Conservation (phyloP, 2,888 invertebrate species). For the Cosmia pyralina region DNA sequence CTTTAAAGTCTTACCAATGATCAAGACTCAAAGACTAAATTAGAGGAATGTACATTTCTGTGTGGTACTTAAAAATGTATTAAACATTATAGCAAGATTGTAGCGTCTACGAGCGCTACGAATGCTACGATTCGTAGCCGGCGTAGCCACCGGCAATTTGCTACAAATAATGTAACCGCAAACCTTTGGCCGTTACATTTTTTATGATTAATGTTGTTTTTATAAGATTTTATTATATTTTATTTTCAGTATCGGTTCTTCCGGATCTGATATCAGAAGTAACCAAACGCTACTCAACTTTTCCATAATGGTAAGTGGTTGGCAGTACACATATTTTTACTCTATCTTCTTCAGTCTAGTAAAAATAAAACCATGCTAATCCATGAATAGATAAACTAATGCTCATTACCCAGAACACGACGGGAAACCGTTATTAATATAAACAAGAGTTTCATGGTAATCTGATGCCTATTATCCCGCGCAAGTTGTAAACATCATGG, state of each 20-base stretch:
- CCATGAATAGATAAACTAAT: slow-evolving; percentile 24
- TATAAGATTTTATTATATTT: slow-evolving; percentile 30
- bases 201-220: slow-evolving; percentile 40
- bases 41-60: slow-evolving; percentile 22
- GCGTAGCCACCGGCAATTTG: slow-evolving; percentile 44
- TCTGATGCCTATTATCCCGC: slow-evolving; percentile 48
- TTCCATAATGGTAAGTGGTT: background rate
- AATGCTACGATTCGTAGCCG: slow-evolving; percentile 47
- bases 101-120: slow-evolving; percentile 51
- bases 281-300: background rate
- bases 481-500: slow-evolving; percentile 38
- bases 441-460: slow-evolving; percentile 49
- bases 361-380: slow-evolving; percentile 1
- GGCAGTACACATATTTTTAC: background rate
- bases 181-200: slow-evolving; percentile 37
- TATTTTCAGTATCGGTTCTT: slow-evolving; percentile 7
- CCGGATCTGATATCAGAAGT: background rate
- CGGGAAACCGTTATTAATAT: slow-evolving; percentile 46
- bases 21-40: slow-evolving; percentile 10
- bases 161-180: slow-evolving; percentile 53
- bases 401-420: slow-evolving; percentile 36
- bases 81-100: slow-evolving; percentile 49
- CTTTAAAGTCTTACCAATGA: slow-evolving; percentile 16
- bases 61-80: slow-evolving; percentile 50
- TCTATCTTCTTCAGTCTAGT: background rate